Evolutionary conservation across 2,888 invertebrate genomes (phyloP).

Genomic region (Cerceris ruficornis): DNA sequence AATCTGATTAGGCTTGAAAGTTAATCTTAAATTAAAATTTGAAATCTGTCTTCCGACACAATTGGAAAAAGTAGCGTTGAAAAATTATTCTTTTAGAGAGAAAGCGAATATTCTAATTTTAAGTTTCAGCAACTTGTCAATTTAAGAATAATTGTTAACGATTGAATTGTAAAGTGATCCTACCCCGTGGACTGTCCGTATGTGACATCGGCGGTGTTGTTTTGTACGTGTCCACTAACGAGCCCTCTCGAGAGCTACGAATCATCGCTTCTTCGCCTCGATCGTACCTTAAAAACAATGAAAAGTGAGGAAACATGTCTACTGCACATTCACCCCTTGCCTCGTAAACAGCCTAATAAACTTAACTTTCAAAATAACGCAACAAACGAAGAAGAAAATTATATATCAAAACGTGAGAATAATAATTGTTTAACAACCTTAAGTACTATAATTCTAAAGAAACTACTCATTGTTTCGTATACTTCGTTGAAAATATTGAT

Average conservation of each 20-base stretch:
- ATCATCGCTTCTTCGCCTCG: conserved; percentile 76
- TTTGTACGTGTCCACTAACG: conserved; percentile 84
- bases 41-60: no score
- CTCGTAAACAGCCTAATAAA: no score
- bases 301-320: neutral
- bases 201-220: conserved; percentile 73
- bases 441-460: neutral
- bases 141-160: no score
- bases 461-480: neutral
- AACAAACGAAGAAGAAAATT: neutral
- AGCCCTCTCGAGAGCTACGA: conserved; percentile 81
- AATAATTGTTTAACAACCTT: neutral
- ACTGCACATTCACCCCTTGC: no score
- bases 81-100: no score
- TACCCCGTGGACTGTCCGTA: conserved; percentile 77
- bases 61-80: no score
- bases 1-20: no score
- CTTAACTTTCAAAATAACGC: no score
- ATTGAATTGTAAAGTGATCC: conserved; percentile 6
- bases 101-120: no score
- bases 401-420: neutral
- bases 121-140: no score
- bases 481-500: neutral
- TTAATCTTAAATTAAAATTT: no score
- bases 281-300: conserved; percentile 72